phyloP scores from a whole-genome alignment of 1,140 invertebrate genomes.

The Musca vetustissima region DNA sequence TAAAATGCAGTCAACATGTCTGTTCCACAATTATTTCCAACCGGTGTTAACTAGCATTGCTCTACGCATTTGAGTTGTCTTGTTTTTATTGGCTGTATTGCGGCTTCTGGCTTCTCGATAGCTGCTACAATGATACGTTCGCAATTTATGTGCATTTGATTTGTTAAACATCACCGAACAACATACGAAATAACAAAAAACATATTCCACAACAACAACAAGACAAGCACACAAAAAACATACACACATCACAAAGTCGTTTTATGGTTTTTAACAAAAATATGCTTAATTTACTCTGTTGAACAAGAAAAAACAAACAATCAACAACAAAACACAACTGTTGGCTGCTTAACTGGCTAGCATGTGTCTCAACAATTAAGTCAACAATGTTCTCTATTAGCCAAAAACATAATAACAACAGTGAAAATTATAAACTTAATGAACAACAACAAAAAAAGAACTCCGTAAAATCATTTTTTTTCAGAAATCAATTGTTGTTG shows the following conservation, averaged over 20 bases:
- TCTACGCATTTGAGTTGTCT: too few species aligned
- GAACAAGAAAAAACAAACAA: background rate
- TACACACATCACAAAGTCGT: background rate
- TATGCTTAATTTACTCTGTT: conserved; percentile 13
- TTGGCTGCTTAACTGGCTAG: background rate
- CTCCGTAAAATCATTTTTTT: too few species aligned
- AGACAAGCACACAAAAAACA: background rate
- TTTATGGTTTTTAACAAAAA: conserved; percentile 13
- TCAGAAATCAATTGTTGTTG: too few species aligned
- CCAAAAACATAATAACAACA: conserved; percentile 19
- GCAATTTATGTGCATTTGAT: background rate
- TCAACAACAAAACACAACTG: background rate
- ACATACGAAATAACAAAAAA: too few species aligned
- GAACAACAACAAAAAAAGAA: conserved; percentile 2
- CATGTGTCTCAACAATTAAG: conserved; percentile 12
- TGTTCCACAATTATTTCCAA: too few species aligned
- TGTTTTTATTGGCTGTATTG: too few species aligned
- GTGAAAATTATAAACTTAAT: background rate
- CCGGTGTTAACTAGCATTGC: too few species aligned
- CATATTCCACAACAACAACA: background rate
- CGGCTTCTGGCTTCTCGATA: too few species aligned
- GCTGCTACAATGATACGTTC: too few species aligned
- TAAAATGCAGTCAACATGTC: too few species aligned
- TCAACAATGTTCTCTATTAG: conserved; percentile 18
- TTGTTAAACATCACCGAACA: background rate